phyloP scores from a whole-genome alignment of 2,113 vertebrate species.

The Chionis minor region DNA sequence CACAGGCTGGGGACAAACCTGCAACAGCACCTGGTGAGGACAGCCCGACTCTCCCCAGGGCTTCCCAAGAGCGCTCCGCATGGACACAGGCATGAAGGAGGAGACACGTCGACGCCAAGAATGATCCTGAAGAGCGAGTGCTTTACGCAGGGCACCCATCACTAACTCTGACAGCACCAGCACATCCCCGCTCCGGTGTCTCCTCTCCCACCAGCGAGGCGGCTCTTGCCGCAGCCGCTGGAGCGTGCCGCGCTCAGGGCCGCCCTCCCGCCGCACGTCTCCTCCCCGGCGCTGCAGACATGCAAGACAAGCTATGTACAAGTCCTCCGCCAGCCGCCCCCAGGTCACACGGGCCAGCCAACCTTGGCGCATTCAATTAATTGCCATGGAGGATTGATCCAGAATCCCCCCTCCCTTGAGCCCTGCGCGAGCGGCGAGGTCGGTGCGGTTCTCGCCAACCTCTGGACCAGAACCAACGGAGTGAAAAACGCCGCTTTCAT shows the following conservation, averaged over 20 bases:
- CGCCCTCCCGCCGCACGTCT: neutral
- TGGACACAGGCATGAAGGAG: neutral
- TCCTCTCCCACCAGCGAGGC: neutral
- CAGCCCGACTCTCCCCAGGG: neutral
- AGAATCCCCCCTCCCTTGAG: neutral
- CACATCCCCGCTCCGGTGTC: too few species aligned
- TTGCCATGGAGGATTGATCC: neutral
- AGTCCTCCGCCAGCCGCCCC: neutral
- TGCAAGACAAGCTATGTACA: rapidly evolving
- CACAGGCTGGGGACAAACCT: neutral
- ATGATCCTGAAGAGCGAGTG: rapidly evolving
- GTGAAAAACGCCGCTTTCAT: neutral
- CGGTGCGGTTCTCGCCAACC: neutral
- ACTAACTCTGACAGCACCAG: rapidly evolving
- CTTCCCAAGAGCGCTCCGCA: neutral
- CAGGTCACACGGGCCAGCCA: neutral
- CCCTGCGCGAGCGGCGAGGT: rapidly evolving
- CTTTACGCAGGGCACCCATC: too few species aligned
- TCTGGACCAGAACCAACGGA: neutral
- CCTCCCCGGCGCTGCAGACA: neutral
- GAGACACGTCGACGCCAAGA: neutral
- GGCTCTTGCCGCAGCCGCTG: neutral
- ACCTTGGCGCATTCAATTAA: neutral
- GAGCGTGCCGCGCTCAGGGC: neutral
- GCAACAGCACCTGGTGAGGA: rapidly evolving